These are phyloP conservation scores for Drosophila infuscata DNA, from an alignment of 2,888 invertebrate genomes.

Conservation along the genomic window DNA sequence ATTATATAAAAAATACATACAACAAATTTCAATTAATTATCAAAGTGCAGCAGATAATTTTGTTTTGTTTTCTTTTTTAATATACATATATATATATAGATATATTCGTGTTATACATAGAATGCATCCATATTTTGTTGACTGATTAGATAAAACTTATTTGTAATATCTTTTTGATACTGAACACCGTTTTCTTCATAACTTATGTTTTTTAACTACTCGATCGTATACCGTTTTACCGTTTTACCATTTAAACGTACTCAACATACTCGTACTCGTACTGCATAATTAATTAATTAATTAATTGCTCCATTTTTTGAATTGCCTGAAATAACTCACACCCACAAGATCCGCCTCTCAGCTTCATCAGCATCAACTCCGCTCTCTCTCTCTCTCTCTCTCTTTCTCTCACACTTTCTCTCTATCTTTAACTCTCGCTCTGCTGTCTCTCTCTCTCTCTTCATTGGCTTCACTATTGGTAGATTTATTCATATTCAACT, in stretches of 20 bases:
- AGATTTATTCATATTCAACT: conserved; percentile 13
- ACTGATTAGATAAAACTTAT: conserved; percentile 59
- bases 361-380: conserved; percentile 26
- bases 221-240: conserved; percentile 36
- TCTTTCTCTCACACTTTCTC: conserved; percentile 16
- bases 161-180: conserved; percentile 20
- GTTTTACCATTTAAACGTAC: conserved; percentile 48
- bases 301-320: conserved; percentile 26
- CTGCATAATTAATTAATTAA: conserved; percentile 32
- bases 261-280: conserved; percentile 39
- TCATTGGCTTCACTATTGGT: conserved; percentile 23
- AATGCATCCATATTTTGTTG: conserved; percentile 67
- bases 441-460: conserved; percentile 29
- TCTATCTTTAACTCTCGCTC: conserved; percentile 26
- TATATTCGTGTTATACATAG: conserved; percentile 23
- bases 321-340: conserved; percentile 11
- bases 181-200: conserved; percentile 36
- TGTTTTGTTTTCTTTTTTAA: conserved; percentile 13
- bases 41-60: conserved; percentile 51
- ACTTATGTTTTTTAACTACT: conserved; percentile 23
- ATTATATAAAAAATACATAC: conserved; percentile 3
- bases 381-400: conserved; percentile 26
- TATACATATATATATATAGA: conserved; percentile 1
- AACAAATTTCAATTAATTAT: conserved; percentile 11
- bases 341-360: conserved; percentile 37